Evolutionary conservation across 2,797 vertebrate species (phyloP).

Genomic region (Pelobates cultripes): DNA sequence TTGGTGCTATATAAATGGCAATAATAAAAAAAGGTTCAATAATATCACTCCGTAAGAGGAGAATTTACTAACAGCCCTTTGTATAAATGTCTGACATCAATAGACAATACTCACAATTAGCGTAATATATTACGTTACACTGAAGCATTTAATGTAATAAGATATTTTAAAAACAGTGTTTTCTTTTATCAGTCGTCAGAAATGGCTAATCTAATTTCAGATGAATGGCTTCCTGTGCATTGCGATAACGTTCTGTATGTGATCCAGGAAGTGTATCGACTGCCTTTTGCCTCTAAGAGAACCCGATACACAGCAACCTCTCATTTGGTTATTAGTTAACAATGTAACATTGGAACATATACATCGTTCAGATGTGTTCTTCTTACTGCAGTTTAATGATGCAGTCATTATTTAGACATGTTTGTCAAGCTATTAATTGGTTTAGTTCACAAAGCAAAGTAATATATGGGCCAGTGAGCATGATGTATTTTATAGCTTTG

Average conservation of each 20-base stretch:
- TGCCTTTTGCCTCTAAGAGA: background rate
- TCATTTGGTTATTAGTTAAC: conserved; percentile 5
- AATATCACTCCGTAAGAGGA: too few relatives aligned
- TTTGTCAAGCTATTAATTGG: conserved; percentile 55
- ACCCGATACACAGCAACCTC: background rate
- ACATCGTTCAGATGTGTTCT: background rate
- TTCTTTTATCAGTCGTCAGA: too few relatives aligned
- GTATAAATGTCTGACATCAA: too few relatives aligned
- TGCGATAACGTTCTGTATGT: background rate
- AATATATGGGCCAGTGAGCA: conserved; percentile 47
- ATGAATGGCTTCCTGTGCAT: background rate
- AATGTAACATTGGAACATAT: background rate
- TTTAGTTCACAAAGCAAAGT: conserved; percentile 43
- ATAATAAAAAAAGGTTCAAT: too few relatives aligned
- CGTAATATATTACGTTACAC: too few relatives aligned
- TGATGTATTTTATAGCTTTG: conserved; percentile 62
- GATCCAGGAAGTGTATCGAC: background rate
- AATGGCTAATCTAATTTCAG: too few relatives aligned
- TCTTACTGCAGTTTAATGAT: conserved; percentile 21
- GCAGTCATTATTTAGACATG: conserved; percentile 39
- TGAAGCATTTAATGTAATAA: too few relatives aligned
- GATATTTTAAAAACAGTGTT: too few relatives aligned
- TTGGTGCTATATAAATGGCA: too few relatives aligned
- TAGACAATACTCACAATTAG: too few relatives aligned
- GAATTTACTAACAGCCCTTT: too few relatives aligned